Base-by-base conservation (phyloP, 2,113 vertebrate species). In the Pagrus major region DNA sequence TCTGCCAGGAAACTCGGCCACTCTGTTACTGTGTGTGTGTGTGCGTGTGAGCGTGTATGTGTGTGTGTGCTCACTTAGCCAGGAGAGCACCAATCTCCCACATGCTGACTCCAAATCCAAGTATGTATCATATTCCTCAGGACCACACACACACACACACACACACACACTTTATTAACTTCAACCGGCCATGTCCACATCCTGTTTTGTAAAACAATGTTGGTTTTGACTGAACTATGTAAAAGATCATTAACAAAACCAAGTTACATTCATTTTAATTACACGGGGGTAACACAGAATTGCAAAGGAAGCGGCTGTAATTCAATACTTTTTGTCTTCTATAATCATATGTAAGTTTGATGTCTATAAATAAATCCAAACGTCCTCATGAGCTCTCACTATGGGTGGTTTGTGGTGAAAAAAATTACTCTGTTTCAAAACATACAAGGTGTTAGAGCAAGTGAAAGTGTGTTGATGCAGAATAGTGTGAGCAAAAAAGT, bases 341-440 rank as follows among this genome's bases (percentile, higher is more conserved):
- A 67, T 67, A 78, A 79, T 86, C 49, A 61, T 9, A 49, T 54
- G 23, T 56, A 35, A 44, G 49, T 84, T 71, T 49, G 31, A 73
- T 56, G 61, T 80, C 54, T 82, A 83, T 85, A 91, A 84, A 91
- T 90, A 84, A 86, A 87, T 78, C 65, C 37, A 39, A 69, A 68
- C 42, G 35, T 71, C 31, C 61, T 83, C 71, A 56, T 42, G 67
- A 55, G 71, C 58, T 76, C 59, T 88, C 85, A 41, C 74, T 59
- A 83, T 89, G 91, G 89, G 88, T 90, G 91, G 85, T 72, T 90
- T 92, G 87, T 85, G 88, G 90, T 75, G 33, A 84, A 61, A 78
- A 72, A 76, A 87, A 90, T 88, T 71, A 78, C 68, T 76, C 35
- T 65, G 6, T 87, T 87, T 88, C 75, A 80, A 90, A 93, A 88